phyloP scores from a whole-genome alignment of 2,797 vertebrate species.

The Bradypodion ventrale region DNA sequence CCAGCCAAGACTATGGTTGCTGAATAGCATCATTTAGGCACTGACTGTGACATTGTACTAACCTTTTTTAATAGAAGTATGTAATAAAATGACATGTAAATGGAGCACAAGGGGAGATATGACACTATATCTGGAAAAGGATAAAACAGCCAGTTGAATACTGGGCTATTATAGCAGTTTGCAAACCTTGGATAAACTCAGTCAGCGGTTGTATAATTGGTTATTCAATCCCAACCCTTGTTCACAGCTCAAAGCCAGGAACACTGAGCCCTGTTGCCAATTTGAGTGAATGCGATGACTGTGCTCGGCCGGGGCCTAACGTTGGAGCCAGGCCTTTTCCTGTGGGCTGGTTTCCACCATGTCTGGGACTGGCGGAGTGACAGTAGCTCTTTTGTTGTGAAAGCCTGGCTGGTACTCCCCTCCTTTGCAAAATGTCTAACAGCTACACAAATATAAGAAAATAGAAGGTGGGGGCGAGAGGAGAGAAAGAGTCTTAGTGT shows the following conservation, averaged over 20 bases:
- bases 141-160: conserved; percentile 85
- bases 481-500: conserved; percentile 80
- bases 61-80: conserved; percentile 80
- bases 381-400: conserved; percentile 96
- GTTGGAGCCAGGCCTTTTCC: conserved; percentile 95
- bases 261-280: conserved; percentile 89
- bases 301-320: conserved; percentile 86
- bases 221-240: conserved; percentile 94
- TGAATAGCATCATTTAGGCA: conserved; percentile 76
- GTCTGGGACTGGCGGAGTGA: conserved; percentile 94
- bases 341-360: conserved; percentile 93
- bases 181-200: conserved; percentile 92
- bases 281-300: conserved; percentile 95
- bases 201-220: conserved; percentile 93
- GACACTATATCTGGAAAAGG: conserved; percentile 81
- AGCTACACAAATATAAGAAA: conserved; percentile 96
- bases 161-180: conserved; percentile 87
- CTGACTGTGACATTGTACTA: conserved; percentile 79
- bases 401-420: conserved; percentile 82
- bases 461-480: conserved; percentile 67
- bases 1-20: conserved; percentile 56
- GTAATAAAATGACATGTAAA: conserved; percentile 82
- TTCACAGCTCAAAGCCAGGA: conserved; percentile 86
- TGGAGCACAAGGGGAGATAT: conserved; percentile 80
- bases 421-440: conserved; percentile 85